Evolutionary conservation across 2,797 vertebrate genomes (phyloP).

Genomic region (Babyrousa celebensis): DNA sequence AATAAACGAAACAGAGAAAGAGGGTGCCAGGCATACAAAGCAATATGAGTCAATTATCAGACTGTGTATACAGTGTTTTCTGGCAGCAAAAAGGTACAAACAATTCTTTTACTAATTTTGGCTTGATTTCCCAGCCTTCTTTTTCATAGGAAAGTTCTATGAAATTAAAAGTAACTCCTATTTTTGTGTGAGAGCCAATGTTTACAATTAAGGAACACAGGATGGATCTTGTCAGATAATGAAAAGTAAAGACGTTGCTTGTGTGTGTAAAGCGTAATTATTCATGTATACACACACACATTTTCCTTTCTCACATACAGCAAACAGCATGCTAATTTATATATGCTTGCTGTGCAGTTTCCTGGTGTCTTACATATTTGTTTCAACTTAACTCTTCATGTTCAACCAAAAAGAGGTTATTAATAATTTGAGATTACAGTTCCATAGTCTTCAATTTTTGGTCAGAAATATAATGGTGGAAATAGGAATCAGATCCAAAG

Average conservation of each 20-base stretch:
- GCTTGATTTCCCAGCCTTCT: slow-evolving; percentile 40
- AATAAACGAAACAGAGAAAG: neutral
- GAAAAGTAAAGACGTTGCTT: slow-evolving; percentile 27
- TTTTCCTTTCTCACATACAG: slow-evolving; percentile 26
- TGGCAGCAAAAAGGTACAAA: neutral
- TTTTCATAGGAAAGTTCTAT: neutral
- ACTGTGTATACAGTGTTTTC: neutral
- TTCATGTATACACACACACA: neutral
- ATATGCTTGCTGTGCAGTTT: neutral
- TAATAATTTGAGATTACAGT: slow-evolving; percentile 62
- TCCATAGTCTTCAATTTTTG: neutral
- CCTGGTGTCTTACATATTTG: neutral
- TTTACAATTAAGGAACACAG: slow-evolving; percentile 26
- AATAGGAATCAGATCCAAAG: slow-evolving; percentile 30
- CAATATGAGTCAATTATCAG: neutral
- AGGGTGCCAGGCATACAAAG: neutral
- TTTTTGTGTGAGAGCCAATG: slow-evolving; percentile 43
- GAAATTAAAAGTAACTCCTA: slow-evolving; percentile 56
- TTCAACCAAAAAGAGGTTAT: slow-evolving; percentile 20
- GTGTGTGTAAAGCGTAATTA: neutral
- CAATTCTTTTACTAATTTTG: slow-evolving; percentile 61
- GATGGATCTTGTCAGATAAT: neutral
- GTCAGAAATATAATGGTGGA: slow-evolving; percentile 48
- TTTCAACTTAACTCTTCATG: slow-evolving; percentile 49
- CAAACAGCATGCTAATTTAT: neutral